phyloP scores from a whole-genome alignment of 2,888 invertebrate species.

The Mycalesis mineus region DNA sequence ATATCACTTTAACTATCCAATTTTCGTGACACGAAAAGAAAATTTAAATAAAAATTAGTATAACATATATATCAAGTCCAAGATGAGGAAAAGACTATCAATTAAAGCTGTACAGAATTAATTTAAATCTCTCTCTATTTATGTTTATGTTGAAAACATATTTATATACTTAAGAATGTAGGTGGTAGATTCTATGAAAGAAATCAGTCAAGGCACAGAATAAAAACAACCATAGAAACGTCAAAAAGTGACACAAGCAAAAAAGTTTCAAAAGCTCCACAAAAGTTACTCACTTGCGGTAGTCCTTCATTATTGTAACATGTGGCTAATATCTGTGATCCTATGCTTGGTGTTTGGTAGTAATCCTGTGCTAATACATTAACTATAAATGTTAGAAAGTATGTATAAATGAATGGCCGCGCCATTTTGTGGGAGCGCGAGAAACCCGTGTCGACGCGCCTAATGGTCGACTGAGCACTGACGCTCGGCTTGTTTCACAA shows the following conservation, averaged over 20 bases:
- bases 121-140: no score
- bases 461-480: constrained; percentile 67
- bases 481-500: constrained; percentile 63
- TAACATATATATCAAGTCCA: no score
- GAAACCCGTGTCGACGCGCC: constrained; percentile 52
- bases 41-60: no score
- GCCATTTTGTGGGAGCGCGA: constrained; percentile 63
- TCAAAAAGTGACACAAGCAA: constrained; percentile 44
- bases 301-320: constrained; percentile 62
- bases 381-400: constrained; percentile 49
- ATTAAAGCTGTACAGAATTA: no score
- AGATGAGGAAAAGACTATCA: no score
- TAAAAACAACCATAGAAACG: constrained; percentile 35
- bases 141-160: no score
- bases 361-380: constrained; percentile 55
- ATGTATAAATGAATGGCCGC: constrained; percentile 46
- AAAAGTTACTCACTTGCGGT: constrained; percentile 60
- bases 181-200: background rate
- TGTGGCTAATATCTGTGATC: constrained; percentile 60
- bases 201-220: constrained; percentile 24
- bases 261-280: constrained; percentile 40
- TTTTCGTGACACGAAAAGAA: no score
- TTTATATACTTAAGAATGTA: no score
- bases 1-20: no score
- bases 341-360: constrained; percentile 55